A percentile compares a stretch with the other conserved stretches of the same genome.
phyloP scores from a whole-genome alignment of 1,140 invertebrate genomes.

The Macrotrachela quadricornifera region DNA sequence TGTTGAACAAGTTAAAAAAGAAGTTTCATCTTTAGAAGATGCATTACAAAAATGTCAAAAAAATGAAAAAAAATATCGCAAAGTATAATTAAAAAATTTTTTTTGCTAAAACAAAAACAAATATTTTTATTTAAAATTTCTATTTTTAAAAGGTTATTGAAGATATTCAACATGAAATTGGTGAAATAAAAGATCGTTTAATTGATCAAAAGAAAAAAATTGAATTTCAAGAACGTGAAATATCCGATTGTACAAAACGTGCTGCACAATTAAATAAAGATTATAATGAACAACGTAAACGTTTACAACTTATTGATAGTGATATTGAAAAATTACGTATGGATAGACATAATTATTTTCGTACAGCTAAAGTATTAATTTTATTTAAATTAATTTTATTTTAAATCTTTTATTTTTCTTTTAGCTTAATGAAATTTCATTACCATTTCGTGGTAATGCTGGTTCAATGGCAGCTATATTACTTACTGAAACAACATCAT shows the following conservation, averaged over 20 bases:
- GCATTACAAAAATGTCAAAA: slow-evolving; percentile 65
- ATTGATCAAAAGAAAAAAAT: slow-evolving; percentile 71
- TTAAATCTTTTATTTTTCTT: no score
- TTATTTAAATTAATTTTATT: no score
- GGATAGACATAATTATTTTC: not conserved
- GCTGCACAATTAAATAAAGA: slow-evolving; percentile 48
- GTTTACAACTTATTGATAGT: slow-evolving; percentile 59
- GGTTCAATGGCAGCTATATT: no score
- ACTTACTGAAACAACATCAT: no score
- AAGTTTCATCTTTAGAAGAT: slow-evolving; percentile 35
- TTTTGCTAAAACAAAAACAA: slow-evolving; percentile 16
- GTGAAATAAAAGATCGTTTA: slow-evolving; percentile 56
- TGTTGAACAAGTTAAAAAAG: slow-evolving; percentile 59
- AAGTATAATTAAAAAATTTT: slow-evolving; percentile 17
- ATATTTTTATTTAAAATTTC: not conserved
- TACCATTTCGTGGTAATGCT: no score
- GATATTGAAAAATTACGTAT: slow-evolving; percentile 1
- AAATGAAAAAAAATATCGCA: slow-evolving; percentile 42
- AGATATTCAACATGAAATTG: slow-evolving; percentile 40
- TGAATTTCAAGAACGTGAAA: slow-evolving; percentile 13
- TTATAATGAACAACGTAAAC: slow-evolving; percentile 72
- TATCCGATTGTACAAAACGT: no score
- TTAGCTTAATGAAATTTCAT: no score
- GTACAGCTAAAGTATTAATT: no score
- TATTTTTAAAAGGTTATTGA: slow-evolving; percentile 41